Evolutionary conservation across 1,140 invertebrate genomes (phyloP).

Genomic region (Drosophila neocordata): DNA sequence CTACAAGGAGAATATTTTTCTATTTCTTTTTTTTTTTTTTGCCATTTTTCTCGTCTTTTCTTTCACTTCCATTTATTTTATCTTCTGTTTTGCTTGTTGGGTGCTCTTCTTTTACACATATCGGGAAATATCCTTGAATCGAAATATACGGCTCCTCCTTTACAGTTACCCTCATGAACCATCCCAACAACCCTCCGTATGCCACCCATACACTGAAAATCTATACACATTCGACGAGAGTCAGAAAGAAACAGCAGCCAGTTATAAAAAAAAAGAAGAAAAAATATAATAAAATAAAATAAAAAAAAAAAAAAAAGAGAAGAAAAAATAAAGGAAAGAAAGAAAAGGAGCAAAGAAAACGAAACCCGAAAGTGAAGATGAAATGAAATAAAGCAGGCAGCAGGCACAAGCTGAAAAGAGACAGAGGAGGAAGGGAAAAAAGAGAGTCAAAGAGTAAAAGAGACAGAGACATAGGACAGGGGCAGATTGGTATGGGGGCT

Average conservation of each 20-base stretch:
- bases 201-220: constrained; percentile 49
- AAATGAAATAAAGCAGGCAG: constrained; percentile 70
- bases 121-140: constrained; percentile 80
- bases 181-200: neutral
- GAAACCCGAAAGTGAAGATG: constrained; percentile 80
- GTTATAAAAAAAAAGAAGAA: constrained; percentile 53
- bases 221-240: constrained; percentile 68
- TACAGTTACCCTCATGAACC: neutral
- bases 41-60: constrained; percentile 63
- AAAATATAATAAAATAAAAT: constrained; percentile 62
- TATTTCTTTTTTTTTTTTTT: constrained; percentile 15
- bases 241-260: constrained; percentile 59
- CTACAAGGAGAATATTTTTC: neutral
- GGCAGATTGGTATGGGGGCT: too few relatives aligned
- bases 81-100: constrained; percentile 37
- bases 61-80: constrained; percentile 50
- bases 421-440: neutral
- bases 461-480: too few relatives aligned
- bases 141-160: constrained; percentile 71
- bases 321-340: constrained; percentile 75
- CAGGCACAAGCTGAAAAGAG: constrained; percentile 50
- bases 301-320: constrained; percentile 73
- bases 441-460: constrained; percentile 37
- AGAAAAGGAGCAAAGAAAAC: constrained; percentile 64
- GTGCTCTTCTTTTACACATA: constrained; percentile 63